These are phyloP conservation scores for Macrosteles quadrilineatus DNA, from an alignment of 1,140 invertebrate species.

Conservation along the genomic window DNA sequence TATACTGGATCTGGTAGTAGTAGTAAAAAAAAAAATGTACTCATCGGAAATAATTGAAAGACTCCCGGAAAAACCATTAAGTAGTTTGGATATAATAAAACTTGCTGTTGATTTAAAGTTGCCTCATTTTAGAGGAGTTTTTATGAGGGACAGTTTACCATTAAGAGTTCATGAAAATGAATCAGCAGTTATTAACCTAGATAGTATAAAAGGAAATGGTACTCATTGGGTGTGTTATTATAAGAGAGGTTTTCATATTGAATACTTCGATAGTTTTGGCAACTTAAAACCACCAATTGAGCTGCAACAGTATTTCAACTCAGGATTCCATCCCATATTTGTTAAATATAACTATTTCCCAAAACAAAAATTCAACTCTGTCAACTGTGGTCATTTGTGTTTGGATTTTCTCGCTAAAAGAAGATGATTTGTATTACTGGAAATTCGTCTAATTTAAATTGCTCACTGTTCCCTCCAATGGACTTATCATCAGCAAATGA, in stretches of 20 bases:
- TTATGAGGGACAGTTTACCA: constrained; percentile 34
- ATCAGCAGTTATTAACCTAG: constrained; percentile 46
- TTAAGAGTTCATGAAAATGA: constrained; percentile 40
- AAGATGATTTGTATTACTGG: constrained; percentile 1
- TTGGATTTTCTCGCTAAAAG: not conserved
- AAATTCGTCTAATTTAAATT: not conserved
- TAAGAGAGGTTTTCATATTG: constrained; percentile 37
- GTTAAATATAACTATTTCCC: constrained; percentile 24
- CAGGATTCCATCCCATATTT: not conserved
- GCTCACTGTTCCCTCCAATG: constrained; percentile 9
- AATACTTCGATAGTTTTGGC: constrained; percentile 29
- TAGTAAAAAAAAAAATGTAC: constrained; percentile 27
- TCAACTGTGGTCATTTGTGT: constrained; percentile 30
- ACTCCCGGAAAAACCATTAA: constrained; percentile 24
- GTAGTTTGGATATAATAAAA: constrained; percentile 17
- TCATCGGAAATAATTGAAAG: not conserved
- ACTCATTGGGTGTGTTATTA: constrained; percentile 48
- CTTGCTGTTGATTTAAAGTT: constrained; percentile 5
- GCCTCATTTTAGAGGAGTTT: constrained; percentile 36
- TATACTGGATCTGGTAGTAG: constrained; percentile 22
- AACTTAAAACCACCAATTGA: constrained; percentile 21
- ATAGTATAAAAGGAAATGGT: constrained; percentile 39
- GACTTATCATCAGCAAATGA: not conserved
- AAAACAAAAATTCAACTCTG: constrained; percentile 5
- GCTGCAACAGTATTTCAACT: constrained; percentile 17